phyloP scores from a whole-genome alignment of 2,888 invertebrate species.

The Bibio marci region DNA sequence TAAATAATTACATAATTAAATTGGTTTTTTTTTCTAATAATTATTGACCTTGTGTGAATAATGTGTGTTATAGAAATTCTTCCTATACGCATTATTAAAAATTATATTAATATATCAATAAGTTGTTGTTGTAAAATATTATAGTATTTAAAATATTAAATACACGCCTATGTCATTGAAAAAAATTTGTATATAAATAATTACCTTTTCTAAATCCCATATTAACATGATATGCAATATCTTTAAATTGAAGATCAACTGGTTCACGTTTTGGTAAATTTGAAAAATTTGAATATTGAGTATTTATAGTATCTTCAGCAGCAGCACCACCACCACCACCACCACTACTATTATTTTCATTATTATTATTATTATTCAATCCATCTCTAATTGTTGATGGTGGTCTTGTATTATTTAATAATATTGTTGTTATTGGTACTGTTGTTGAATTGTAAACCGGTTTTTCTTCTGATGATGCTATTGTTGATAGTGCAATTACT shows the following conservation, averaged over 20 bases:
- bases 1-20: no score
- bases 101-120: no score
- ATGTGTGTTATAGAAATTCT: no score
- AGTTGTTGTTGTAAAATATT: no score
- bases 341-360: no score
- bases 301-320: not conserved
- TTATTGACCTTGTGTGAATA: no score
- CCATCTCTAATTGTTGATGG: not conserved
- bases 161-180: no score
- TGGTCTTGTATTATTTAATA: not conserved
- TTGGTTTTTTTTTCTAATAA: no score
- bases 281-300: conserved; percentile 13
- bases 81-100: no score
- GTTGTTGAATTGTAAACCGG: conserved; percentile 12
- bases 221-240: conserved; percentile 53
- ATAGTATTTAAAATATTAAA: no score
- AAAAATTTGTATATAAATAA: no score
- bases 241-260: conserved; percentile 56
- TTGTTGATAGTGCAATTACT: conserved; percentile 6
- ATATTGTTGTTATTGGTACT: not conserved
- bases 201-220: conserved; percentile 58
- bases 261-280: conserved; percentile 31
- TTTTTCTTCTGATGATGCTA: conserved; percentile 6
- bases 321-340: not conserved
- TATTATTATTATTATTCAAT: no score